Evolutionary conservation across 1,140 invertebrate genomes (phyloP), one percentile per base, ranked within the genome.

Genomic region (Apis florea): DNA sequence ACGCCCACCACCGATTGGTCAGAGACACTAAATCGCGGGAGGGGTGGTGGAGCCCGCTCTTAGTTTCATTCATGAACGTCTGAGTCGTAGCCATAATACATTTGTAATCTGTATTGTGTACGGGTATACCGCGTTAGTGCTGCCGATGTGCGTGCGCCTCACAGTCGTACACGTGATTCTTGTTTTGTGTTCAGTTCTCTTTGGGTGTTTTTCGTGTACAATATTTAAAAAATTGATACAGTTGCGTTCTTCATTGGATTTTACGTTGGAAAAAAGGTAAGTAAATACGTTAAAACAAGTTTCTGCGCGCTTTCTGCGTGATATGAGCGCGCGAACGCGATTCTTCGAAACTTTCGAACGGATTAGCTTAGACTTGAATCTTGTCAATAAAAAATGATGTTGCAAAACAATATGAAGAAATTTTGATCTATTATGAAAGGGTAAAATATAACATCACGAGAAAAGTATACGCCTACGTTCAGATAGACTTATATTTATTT

Each of bases 31-130:
- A 11, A 3, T 8, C 17, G 13, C 17, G 66, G 40, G 11, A 47
- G 80, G 80, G 80, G 49, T 63, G 74, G 47, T 31, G n/a, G 15
- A 76, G 21, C 73, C 73, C 88, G 90, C 88, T 90, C 77, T 92
- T 88, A 90, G 92, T 92, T 93, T 93, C 91, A 93, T 93, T 93
- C 92, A 93, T 93, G 92, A 92, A 92, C 89, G 88, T 84, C 84
- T 88, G 84, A 86, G 63, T 58, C 79, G 79, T 82, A 87, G 91
- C 90, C 89, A 91, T 90, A 91, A 92, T 90, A 92, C 90, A 92
- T 90, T 90, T 90, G 90, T 91, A 90, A 91, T 91, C 89, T 88
- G 89, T 92, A 91, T 92, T 92, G 90, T 92, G 89, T 91, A 88
- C 90, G 89, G 88, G 82, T 91, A 75, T 54, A 56, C 79, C 90